Evolutionary conservation across 2,113 vertebrate species (phyloP), one percentile per base, ranked within the genome.

Genomic region (Lipophrys pholis): DNA sequence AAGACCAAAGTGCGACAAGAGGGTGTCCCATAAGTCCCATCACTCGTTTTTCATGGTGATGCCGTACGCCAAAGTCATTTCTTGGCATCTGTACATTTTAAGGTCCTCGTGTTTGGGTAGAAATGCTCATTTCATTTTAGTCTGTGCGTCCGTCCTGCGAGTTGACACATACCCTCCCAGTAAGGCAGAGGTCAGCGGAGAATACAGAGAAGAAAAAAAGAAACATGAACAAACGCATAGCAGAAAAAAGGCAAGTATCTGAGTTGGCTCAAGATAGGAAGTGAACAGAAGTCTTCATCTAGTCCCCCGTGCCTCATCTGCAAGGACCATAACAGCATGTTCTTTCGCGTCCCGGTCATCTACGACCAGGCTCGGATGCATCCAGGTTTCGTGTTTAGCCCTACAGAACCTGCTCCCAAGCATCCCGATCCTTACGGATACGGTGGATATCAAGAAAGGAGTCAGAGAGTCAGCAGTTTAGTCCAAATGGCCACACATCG

Each of bases 161-260:
- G 55, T 82, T 69, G 65, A 72, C 71, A 52, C n/a, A 57, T 81
- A 60, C 68, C 85, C 81, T 87, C 77, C 80, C 62, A 15, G 71
- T 91, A 91, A 94, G 89, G 87, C 89, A 90, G 87, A 87, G 91
- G 82, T 83, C 84, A 90, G 86, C 73, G 78, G 87, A 82, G 72
- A 79, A 87, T 76, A 78, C 70, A 80, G 62, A 84, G 53, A 73
- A 80, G 73, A 48, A 74, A 49, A 58, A 73, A 68, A 62, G 52
- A 73, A 63, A 67, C 64, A 52, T 62, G 56, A 76, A 59, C 39
- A 50, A 30, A 80, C 76, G 63, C 16, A 80, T 81, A 82, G 77
- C 21, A 30, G 21, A 4, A 30, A 30, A 83, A 88, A 89, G 84
- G 86, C 90, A 80, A 84, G 81, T 73, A 65, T 89, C 73, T 77